phyloP scores from a whole-genome alignment of 2,888 invertebrate genomes.

The Drosophila rubida region DNA sequence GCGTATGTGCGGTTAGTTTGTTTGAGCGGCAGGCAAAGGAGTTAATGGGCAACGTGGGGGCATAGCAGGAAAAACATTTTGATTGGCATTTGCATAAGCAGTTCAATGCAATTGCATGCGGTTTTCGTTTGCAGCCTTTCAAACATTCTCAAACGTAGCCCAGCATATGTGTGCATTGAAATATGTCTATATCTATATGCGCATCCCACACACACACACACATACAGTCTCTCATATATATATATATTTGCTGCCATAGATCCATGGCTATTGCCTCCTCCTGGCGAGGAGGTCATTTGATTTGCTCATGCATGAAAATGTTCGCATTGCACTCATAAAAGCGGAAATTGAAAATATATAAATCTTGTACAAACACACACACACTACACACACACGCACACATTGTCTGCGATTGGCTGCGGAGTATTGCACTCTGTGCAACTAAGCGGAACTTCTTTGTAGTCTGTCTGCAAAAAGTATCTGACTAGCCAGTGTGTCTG shows the following conservation, averaged over 20 bases:
- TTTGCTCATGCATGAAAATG: slow-evolving; percentile 76
- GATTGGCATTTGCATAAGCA: slow-evolving; percentile 81
- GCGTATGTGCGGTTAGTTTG: slow-evolving; percentile 9
- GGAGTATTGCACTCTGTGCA: slow-evolving; percentile 61
- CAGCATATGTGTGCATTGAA: slow-evolving; percentile 32
- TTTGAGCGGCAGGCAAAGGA: not conserved
- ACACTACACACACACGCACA: slow-evolving; percentile 1
- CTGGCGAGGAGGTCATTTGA: slow-evolving; percentile 62
- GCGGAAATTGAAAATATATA: slow-evolving; percentile 77
- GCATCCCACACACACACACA: not conserved
- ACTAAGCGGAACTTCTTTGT: slow-evolving; percentile 13
- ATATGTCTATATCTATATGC: slow-evolving; percentile 15
- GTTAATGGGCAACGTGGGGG: not conserved
- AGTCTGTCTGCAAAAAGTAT: slow-evolving; percentile 25
- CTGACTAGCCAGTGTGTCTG: not conserved
- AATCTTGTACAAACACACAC: slow-evolving; percentile 54
- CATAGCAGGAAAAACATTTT: slow-evolving; percentile 70
- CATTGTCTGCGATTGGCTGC: slow-evolving; percentile 11
- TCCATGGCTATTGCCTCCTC: slow-evolving; percentile 62
- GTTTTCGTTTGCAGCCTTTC: slow-evolving; percentile 29
- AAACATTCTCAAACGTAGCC: slow-evolving; percentile 25
- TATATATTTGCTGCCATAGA: not conserved
- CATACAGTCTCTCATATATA: not conserved
- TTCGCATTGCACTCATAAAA: slow-evolving; percentile 66
- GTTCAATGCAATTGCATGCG: slow-evolving; percentile 73